Evolutionary conservation across 2,888 invertebrate species (phyloP).

Genomic region (Hirtodrosophila histrioides): DNA sequence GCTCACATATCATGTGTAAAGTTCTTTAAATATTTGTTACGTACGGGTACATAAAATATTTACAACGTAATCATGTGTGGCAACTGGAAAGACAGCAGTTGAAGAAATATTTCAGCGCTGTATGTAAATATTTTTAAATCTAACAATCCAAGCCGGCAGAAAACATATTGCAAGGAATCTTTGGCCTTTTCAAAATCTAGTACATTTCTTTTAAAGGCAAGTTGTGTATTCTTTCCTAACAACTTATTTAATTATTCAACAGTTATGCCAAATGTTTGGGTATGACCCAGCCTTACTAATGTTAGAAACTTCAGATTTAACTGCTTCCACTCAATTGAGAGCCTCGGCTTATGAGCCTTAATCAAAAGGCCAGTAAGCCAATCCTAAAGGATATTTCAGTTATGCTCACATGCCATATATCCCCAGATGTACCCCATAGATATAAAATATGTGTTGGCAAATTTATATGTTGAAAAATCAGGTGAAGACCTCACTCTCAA

Average conservation of each 20-base stretch:
- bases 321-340: conserved; percentile 57
- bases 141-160: no score
- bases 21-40: conserved; percentile 74
- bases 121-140: no score
- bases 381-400: conserved; percentile 22
- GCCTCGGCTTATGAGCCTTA: conserved; percentile 48
- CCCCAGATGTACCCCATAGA: conserved; percentile 41
- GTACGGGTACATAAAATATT: conserved; percentile 63
- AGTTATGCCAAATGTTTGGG: conserved; percentile 16
- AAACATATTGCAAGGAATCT: no score
- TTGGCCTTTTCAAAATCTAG: no score
- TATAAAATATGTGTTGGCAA: conserved; percentile 47
- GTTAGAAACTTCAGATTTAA: conserved; percentile 32
- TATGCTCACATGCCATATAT: conserved; percentile 25
- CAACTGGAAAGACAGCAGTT: conserved; percentile 40
- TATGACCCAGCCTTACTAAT: conserved; percentile 27
- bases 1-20: conserved; percentile 72
- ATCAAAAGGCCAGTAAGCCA: conserved; percentile 47
- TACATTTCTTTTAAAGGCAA: background rate
- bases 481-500: background rate
- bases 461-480: conserved; percentile 50
- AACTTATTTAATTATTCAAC: conserved; percentile 12
- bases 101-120: conserved; percentile 7
- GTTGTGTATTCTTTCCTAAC: conserved; percentile 13
- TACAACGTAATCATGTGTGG: conserved; percentile 66